Evolutionary conservation across 2,888 invertebrate species (phyloP), one percentile per base, ranked within the genome.

Genomic region (Oxyscelio sp.): DNA sequence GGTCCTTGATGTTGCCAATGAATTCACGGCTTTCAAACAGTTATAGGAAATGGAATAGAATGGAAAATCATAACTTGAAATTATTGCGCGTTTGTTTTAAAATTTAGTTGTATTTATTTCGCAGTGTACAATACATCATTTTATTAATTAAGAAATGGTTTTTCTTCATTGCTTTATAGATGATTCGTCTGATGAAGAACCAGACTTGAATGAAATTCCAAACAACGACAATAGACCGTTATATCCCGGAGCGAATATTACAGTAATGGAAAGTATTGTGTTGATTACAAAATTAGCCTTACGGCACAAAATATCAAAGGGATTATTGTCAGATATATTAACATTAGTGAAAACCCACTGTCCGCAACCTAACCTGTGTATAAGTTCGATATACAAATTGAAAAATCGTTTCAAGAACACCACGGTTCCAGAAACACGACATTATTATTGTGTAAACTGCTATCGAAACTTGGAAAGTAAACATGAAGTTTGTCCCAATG

Each of bases 281-380:
- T 27, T 54, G 0, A 77, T 84, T 56, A 63, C 71, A 21, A 56
- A 40, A 17, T 31, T 80, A 2, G 50, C 61, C n/a, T 8, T 27
- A 13, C 56, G 68, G 0, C 59, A 54, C 21, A 63, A 59, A 9
- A 21, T 84, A 1, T 54, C 80, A 13, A 71, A 71, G 6, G 59
- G 15, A 40, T 50, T 58, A 22, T 13, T 84, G 40, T 21, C 17
- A 2, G 65, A 40, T 19, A 70, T 84, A 6, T n/a, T 84, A 22
- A 48, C 24, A 13, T 6, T 80, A 9, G 68, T 80, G n/a, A n/a
- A 17, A 24, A n/a, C 59, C 4, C 79, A 80, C 31, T 84, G 79
- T 27, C 27, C 56, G 4, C 27, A 40, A 45, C 63, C 77, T 0
- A 54, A 83, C 40, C n/a, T 50, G 9, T 83, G 70, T 34, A 15